Percentiles rank a stretch among this genome's conserved stretches.
These are phyloP conservation scores for Actenoides hombroni DNA, from an alignment of 2,113 vertebrate genomes.

Conservation along the genomic window DNA sequence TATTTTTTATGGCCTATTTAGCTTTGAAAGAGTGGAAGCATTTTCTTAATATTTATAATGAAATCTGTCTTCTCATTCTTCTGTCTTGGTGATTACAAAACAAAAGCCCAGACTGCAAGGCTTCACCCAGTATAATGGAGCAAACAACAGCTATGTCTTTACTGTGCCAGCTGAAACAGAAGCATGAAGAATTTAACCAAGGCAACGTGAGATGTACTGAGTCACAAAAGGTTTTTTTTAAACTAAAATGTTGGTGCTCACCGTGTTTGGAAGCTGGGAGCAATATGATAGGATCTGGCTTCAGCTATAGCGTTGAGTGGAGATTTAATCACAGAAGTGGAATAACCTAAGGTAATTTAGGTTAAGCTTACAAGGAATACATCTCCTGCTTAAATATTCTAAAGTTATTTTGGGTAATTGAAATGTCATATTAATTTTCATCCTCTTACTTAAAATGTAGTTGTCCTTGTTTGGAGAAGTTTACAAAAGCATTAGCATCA, in stretches of 20 bases:
- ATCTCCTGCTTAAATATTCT: background rate
- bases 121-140: constrained; percentile 10
- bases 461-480: background rate
- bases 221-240: background rate
- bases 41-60: constrained; percentile 48
- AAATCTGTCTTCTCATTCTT: constrained; percentile 27
- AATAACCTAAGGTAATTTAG: background rate
- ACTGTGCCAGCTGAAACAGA: constrained; percentile 15
- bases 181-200: constrained; percentile 4
- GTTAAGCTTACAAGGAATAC: background rate
- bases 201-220: background rate
- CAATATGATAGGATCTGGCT: background rate
- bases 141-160: background rate
- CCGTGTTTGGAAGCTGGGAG: background rate
- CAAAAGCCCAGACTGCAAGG: constrained; percentile 39
- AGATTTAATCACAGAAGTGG: background rate
- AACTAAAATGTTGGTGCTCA: background rate
- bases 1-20: constrained; percentile 61
- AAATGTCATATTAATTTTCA: background rate
- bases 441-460: background rate
- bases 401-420: background rate
- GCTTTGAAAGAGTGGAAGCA: constrained; percentile 24
- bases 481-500: background rate
- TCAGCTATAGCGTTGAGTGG: background rate
- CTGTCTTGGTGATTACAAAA: constrained; percentile 8